These are phyloP conservation scores for Meghimatium bilineatum DNA, from an alignment of 2,888 invertebrate species.

Conservation along the genomic window DNA sequence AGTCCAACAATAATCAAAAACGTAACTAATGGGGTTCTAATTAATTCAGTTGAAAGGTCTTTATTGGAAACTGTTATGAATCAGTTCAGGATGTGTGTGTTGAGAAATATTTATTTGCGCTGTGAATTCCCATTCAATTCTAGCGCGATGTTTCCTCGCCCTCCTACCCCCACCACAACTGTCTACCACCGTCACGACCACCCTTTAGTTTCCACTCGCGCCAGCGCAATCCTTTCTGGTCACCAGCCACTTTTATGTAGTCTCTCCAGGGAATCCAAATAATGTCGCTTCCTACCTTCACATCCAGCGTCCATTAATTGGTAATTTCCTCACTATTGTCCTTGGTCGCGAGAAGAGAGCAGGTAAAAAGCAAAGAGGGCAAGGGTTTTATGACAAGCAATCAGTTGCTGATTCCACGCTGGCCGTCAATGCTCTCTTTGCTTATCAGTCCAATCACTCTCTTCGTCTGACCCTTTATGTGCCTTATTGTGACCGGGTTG, in stretches of 20 bases:
- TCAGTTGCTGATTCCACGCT: background rate
- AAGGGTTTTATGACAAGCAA: background rate
- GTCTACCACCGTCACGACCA: background rate
- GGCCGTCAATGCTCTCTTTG: background rate
- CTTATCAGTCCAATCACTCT: no score
- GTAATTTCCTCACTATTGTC: conserved; percentile 13
- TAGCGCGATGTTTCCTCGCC: no score
- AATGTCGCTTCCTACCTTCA: background rate
- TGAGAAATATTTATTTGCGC: no score
- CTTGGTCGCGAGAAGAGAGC: background rate
- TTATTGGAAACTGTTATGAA: no score
- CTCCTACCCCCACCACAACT: no score
- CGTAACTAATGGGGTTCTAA: no score
- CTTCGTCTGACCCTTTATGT: no score
- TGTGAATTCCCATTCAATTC: no score
- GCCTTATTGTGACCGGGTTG: no score
- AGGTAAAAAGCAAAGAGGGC: background rate
- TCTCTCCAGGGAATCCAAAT: background rate
- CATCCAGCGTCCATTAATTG: background rate
- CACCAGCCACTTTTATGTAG: background rate
- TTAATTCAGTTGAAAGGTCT: no score
- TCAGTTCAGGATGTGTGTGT: no score
- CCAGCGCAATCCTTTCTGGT: background rate
- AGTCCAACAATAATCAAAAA: no score
- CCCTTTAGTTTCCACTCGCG: background rate